A percentile compares a stretch with the other conserved stretches of the same genome.
Conservation (phyloP, 2,888 invertebrate genomes). For the Subacronicta megacephala region DNA sequence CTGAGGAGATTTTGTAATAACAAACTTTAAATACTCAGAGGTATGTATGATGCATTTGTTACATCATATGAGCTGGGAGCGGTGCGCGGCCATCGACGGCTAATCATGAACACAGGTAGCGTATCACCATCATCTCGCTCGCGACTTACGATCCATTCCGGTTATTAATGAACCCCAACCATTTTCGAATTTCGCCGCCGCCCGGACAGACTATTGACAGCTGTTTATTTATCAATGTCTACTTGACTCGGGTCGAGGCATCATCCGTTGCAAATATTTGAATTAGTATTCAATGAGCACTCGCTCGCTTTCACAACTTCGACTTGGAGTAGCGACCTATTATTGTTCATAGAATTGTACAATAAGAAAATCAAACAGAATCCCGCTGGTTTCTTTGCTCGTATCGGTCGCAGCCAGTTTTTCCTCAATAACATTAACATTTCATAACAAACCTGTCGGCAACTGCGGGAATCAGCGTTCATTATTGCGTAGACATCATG, state of each 20-base stretch:
- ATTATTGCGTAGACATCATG: conserved; percentile 69
- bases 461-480: conserved; percentile 67
- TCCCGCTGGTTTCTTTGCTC: conserved; percentile 62
- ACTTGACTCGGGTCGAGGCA: conserved; percentile 62
- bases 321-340: conserved; percentile 54
- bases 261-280: conserved; percentile 75
- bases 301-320: conserved; percentile 63
- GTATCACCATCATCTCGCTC: conserved; percentile 74
- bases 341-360: conserved; percentile 63
- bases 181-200: conserved; percentile 78
- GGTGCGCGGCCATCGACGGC: conserved; percentile 52
- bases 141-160: conserved; percentile 76
- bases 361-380: conserved; percentile 71
- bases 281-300: conserved; percentile 69
- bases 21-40: conserved; percentile 31
- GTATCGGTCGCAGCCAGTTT: conserved; percentile 62
- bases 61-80: conserved; percentile 17
- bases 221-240: conserved; percentile 84
- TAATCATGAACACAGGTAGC: conserved; percentile 84
- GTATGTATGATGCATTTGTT: conserved; percentile 47
- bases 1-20: conserved; percentile 41
- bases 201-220: conserved; percentile 79
- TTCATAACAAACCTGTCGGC: conserved; percentile 72
- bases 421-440: conserved; percentile 62
- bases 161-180: conserved; percentile 80